Base-by-base conservation (phyloP, 2,113 vertebrate species). In the Donacobius atricapilla region DNA sequence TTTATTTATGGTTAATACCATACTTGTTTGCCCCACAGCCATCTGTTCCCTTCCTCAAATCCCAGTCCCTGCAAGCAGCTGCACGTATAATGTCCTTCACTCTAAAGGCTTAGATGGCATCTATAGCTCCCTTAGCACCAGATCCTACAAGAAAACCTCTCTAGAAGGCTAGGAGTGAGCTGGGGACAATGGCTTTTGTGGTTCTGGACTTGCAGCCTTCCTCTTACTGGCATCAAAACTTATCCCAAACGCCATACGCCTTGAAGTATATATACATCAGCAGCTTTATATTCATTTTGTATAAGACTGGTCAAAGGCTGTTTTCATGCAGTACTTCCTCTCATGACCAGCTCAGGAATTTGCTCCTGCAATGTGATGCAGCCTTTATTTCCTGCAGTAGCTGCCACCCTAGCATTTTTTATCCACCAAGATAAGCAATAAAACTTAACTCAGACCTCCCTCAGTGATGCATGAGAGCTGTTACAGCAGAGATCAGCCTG, bases 121-220 rank as follows among this genome's bases (percentile, higher is more conserved):
- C 31, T 58, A 18, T 9, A 78, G 37, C 11, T 84, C 48, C 27
- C 40, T n/a, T 7, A 86, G 66, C 71, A 71, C 27, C 66, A 68
- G 24, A 11, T 76, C 21, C 39, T 58, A 54, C 25, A 48, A 25
- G 23, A 45, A 89, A 73, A 64, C 37, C 20, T 35, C 45, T 68
- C 53, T 9, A 66, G 33, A n/a, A 75, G 13, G 48, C 39, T 58
- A 16, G 44, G 56, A 68, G 14, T 0, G 0, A 90, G 21, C 15
- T 27, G 31, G 10, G 9, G 45, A 66, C 47, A 61, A 35, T 9
- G 53, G 54, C 19, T 37, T 61, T 81, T 35, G 45, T 21, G 13
- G 18, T 39, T 83, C 33, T 57, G 33, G 39, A 53, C 45, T 28
- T 57, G 14, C 3, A 83, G 2, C 39, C 50, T 79, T 69, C 76